Conservation (phyloP, 2,888 invertebrate species). For the Peribatodes rhomboidaria region DNA sequence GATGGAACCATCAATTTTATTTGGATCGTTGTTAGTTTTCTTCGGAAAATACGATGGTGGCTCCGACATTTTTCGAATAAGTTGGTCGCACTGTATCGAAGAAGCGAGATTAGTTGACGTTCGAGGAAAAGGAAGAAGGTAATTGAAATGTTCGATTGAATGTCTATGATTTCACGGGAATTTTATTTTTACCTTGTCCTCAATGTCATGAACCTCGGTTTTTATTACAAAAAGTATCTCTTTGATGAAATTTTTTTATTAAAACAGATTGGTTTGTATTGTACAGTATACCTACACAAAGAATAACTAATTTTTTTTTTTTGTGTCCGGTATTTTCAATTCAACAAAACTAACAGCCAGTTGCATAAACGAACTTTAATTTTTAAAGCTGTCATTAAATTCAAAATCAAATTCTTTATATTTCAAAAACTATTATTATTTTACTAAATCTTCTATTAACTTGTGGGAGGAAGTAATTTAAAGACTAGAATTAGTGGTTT, state of each 20-base stretch:
- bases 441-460: too few relatives aligned
- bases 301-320: not conserved
- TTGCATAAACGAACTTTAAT: too few relatives aligned
- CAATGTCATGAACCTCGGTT: not conserved
- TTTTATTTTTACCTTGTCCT: conserved; percentile 12
- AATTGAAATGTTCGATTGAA: conserved; percentile 24
- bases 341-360: too few relatives aligned
- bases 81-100: conserved; percentile 2
- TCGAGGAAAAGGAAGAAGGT: conserved; percentile 8
- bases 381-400: too few relatives aligned
- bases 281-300: too few relatives aligned
- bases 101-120: conserved; percentile 11
- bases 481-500: too few relatives aligned
- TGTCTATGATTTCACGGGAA: conserved; percentile 9
- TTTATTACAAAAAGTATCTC: not conserved
- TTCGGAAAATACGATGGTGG: not conserved
- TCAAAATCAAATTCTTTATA: too few relatives aligned
- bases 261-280: too few relatives aligned
- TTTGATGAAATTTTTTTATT: too few relatives aligned
- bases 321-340: too few relatives aligned
- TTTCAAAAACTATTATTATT: too few relatives aligned
- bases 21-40: not conserved
- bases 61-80: not conserved
- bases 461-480: too few relatives aligned
- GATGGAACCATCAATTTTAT: not conserved